Conservation (phyloP, 1,140 invertebrate genomes). For the Mamestra configurata region DNA sequence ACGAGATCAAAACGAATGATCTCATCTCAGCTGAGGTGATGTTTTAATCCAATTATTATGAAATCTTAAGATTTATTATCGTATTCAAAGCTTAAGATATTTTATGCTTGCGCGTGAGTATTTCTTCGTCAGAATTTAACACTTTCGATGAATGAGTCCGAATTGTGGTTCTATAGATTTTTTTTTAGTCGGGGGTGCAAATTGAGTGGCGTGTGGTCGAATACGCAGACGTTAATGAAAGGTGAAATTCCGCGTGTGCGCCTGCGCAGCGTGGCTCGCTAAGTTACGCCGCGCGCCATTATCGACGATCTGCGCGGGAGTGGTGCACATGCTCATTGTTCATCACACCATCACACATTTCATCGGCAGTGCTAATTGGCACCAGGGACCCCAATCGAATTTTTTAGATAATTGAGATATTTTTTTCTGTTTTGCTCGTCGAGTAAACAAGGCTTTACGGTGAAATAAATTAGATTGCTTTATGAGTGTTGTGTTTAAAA, state of each 20-base stretch:
- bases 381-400: conserved; percentile 35
- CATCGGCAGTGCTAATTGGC: conserved; percentile 57
- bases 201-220: conserved; percentile 32
- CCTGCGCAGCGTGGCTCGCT: conserved; percentile 14
- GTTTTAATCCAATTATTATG: conserved; percentile 1
- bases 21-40: neutral
- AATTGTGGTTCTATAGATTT: neutral
- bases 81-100: neutral
- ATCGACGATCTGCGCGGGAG: conserved; percentile 47
- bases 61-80: conserved; percentile 24
- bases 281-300: conserved; percentile 45
- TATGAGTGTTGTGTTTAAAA: conserved; percentile 8
- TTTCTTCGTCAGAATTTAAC: conserved; percentile 22
- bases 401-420: conserved; percentile 46
- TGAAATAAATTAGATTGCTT: conserved; percentile 30
- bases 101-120: conserved; percentile 18
- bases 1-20: conserved; percentile 25
- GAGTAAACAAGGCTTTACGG: conserved; percentile 12
- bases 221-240: conserved; percentile 45
- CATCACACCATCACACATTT: conserved; percentile 53
- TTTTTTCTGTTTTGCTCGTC: conserved; percentile 12
- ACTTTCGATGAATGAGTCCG: conserved; percentile 25
- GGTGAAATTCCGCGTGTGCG: conserved; percentile 38
- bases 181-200: conserved; percentile 23
- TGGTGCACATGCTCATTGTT: conserved; percentile 47